Conservation (phyloP, 30 jellyfish, hydroid and myxozoan genomes). For the Cassiopea xamachana region DNA sequence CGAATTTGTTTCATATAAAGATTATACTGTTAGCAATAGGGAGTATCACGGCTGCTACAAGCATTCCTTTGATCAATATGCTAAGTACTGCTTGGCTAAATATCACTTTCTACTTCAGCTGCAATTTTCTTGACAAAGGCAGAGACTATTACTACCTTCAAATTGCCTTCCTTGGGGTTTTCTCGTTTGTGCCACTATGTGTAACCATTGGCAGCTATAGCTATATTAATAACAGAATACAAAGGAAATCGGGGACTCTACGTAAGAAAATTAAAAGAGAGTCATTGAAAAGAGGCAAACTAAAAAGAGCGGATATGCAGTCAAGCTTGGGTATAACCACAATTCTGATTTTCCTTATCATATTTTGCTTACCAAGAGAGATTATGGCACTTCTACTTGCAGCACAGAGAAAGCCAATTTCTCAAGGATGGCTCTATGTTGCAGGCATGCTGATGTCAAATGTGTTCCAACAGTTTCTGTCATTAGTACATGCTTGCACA, state of each 20-base stretch:
- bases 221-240: slow-evolving; percentile 9
- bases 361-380: slow-evolving; percentile 10
- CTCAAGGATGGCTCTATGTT: background rate
- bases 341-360: background rate
- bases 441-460: slow-evolving; percentile 23
- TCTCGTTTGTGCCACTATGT: slow-evolving; percentile 24
- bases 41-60: background rate
- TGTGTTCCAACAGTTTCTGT: slow-evolving; percentile 28
- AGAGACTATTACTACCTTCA: background rate
- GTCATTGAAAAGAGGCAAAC: background rate
- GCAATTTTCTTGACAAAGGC: background rate
- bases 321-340: background rate
- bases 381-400: background rate
- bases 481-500: slow-evolving; percentile 32
- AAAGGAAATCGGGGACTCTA: background rate
- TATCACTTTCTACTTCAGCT: slow-evolving; percentile 4
- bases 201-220: slow-evolving; percentile 12
- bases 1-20: slow-evolving; percentile 28
- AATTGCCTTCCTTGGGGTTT: background rate
- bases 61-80: slow-evolving; percentile 19
- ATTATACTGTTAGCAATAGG: background rate
- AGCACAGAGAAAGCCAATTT: background rate
- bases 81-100: slow-evolving; percentile 7
- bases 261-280: slow-evolving; percentile 1
- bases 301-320: slow-evolving; percentile 14